These are phyloP conservation scores for Chorisops tibialis DNA, from an alignment of 2,888 invertebrate genomes.

Conservation along the genomic window DNA sequence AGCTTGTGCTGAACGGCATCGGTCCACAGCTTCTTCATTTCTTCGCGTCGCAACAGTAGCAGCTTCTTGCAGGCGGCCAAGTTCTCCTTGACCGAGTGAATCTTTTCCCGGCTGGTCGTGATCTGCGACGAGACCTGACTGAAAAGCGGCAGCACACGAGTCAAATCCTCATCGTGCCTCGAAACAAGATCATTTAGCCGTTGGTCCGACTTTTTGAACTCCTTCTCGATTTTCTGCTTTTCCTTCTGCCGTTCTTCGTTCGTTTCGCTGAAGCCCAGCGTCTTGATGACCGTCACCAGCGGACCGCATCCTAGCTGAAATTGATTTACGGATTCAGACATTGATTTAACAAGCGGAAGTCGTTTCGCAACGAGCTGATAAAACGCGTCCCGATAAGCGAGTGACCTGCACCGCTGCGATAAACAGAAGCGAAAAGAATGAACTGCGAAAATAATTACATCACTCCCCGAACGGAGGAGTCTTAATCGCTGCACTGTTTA, in stretches of 20 bases:
- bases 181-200: slow-evolving; percentile 85
- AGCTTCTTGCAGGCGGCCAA: slow-evolving; percentile 79
- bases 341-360: background rate
- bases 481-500: background rate
- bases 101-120: slow-evolving; percentile 71
- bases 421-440: background rate
- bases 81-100: slow-evolving; percentile 75
- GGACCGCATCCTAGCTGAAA: slow-evolving; percentile 67
- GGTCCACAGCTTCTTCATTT: slow-evolving; percentile 88
- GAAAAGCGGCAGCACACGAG: slow-evolving; percentile 66
- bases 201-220: slow-evolving; percentile 87
- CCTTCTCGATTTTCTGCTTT: slow-evolving; percentile 88
- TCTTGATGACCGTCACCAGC: slow-evolving; percentile 92
- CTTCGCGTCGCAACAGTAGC: slow-evolving; percentile 86
- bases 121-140: slow-evolving; percentile 72
- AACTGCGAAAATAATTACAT: slow-evolving; percentile 7
- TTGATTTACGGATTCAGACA: slow-evolving; percentile 11
- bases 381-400: background rate
- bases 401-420: background rate
- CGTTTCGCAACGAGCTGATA: too few species aligned
- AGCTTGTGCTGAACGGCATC: slow-evolving; percentile 96
- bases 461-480: too few species aligned
- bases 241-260: slow-evolving; percentile 91
- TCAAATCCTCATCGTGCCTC: slow-evolving; percentile 82
- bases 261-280: slow-evolving; percentile 89